Percentiles rank a stretch among this genome's conserved stretches.
Conservation (phyloP, 1,140 invertebrate genomes). For the Nilaparvata lugens region DNA sequence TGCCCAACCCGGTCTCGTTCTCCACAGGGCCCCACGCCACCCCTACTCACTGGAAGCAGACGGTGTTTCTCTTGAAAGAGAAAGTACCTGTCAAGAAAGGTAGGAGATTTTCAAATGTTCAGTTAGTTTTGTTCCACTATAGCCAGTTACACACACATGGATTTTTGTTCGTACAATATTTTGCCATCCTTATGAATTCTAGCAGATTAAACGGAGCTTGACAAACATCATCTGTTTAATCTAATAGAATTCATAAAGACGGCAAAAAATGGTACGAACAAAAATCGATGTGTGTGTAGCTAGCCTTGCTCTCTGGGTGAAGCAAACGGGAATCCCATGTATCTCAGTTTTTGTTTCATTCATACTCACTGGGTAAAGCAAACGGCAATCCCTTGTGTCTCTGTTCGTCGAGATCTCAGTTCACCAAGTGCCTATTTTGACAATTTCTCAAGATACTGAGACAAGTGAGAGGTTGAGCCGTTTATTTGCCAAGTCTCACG, state of each 20-base stretch:
- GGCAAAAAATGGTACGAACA: too few species aligned
- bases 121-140: background rate
- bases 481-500: too few species aligned
- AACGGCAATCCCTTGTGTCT: conserved; percentile 12
- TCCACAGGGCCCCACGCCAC: conserved; percentile 63
- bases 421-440: too few species aligned
- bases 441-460: too few species aligned
- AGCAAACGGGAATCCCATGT: background rate
- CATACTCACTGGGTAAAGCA: background rate
- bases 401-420: too few species aligned
- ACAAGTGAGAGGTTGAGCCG: too few species aligned
- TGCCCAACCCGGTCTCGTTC: conserved; percentile 54
- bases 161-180: too few species aligned
- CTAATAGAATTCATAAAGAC: too few species aligned
- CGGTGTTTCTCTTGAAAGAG: conserved; percentile 80
- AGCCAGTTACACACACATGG: background rate
- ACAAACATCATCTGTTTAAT: too few species aligned
- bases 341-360: background rate
- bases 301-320: background rate
- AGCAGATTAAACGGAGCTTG: too few species aligned
- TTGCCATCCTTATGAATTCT: too few species aligned
- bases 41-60: conserved; percentile 96
- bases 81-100: conserved; percentile 38
- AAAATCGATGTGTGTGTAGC: too few species aligned
- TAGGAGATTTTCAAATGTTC: background rate